phyloP scores from a whole-genome alignment of 2,888 invertebrate species.

The Drosophila pegasa region DNA sequence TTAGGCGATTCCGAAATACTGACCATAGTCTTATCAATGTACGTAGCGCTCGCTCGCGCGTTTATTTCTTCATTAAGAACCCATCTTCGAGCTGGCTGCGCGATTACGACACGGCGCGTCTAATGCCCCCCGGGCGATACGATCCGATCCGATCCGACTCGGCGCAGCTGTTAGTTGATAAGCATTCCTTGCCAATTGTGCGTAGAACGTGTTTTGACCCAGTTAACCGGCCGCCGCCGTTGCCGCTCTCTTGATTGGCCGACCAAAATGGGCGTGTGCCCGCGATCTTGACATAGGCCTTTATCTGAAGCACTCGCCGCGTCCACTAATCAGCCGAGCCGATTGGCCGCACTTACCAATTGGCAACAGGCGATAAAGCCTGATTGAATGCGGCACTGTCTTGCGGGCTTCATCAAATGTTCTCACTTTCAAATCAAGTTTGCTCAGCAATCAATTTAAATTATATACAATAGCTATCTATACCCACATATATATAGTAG shows the following conservation, averaged over 20 bases:
- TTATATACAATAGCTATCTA: no score
- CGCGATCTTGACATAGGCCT: slow-evolving; percentile 46
- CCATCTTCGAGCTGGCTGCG: slow-evolving; percentile 56
- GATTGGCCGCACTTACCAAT: background rate
- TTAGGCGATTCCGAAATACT: slow-evolving; percentile 14
- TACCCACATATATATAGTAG: no score
- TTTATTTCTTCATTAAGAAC: slow-evolving; percentile 35
- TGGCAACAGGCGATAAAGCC: background rate
- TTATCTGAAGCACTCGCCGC: slow-evolving; percentile 15
- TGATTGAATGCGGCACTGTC: background rate
- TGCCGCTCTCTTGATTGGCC: slow-evolving; percentile 31
- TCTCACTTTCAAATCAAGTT: background rate
- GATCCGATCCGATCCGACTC: slow-evolving; percentile 1
- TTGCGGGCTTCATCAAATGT: background rate
- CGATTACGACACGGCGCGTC: slow-evolving; percentile 32
- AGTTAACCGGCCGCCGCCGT: slow-evolving; percentile 27
- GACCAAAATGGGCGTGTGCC: slow-evolving; percentile 38
- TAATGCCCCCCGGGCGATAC: slow-evolving; percentile 37
- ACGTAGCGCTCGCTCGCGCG: slow-evolving; percentile 10
- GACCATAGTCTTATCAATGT: slow-evolving; percentile 50
- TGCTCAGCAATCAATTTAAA: no score
- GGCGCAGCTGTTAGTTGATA: slow-evolving; percentile 19
- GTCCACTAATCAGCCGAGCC: background rate
- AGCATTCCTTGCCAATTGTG: slow-evolving; percentile 5
- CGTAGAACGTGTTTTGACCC: slow-evolving; percentile 29